Conservation (phyloP, 2,797 vertebrate species). For the Etheostoma nigrum region DNA sequence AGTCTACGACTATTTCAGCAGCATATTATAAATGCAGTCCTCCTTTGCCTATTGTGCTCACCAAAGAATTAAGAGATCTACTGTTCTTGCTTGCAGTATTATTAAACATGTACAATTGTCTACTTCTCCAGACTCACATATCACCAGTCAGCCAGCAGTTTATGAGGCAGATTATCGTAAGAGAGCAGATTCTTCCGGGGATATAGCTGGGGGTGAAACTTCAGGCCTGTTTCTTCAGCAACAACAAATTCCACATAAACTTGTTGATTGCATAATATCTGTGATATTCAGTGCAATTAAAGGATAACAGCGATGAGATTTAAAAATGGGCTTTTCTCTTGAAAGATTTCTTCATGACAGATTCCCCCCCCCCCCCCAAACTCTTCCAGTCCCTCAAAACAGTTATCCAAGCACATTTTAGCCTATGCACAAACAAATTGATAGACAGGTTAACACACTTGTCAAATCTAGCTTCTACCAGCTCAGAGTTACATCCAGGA, state of each 20-base stretch:
- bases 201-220: conserved; percentile 9
- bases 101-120: conserved; percentile 41
- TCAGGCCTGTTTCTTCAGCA: conserved; percentile 3
- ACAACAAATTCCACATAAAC: conserved; percentile 22
- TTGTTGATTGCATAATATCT: neutral
- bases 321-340: neutral
- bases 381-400: no score
- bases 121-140: conserved; percentile 6
- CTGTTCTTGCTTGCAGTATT: conserved; percentile 28
- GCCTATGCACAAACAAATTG: no score
- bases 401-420: no score
- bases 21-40: conserved; percentile 23
- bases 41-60: conserved; percentile 23
- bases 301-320: conserved; percentile 11
- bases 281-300: neutral
- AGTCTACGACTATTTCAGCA: conserved; percentile 40
- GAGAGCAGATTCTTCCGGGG: conserved; percentile 2
- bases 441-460: no score
- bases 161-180: conserved; percentile 18
- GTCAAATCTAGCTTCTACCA: no score
- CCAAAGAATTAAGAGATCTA: conserved; percentile 46
- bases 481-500: no score
- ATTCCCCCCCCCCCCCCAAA: no score
- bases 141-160: conserved; percentile 16
- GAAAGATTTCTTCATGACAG: neutral